Base-by-base conservation (phyloP, 2,888 invertebrate species). In the Mactromeris polynyma region DNA sequence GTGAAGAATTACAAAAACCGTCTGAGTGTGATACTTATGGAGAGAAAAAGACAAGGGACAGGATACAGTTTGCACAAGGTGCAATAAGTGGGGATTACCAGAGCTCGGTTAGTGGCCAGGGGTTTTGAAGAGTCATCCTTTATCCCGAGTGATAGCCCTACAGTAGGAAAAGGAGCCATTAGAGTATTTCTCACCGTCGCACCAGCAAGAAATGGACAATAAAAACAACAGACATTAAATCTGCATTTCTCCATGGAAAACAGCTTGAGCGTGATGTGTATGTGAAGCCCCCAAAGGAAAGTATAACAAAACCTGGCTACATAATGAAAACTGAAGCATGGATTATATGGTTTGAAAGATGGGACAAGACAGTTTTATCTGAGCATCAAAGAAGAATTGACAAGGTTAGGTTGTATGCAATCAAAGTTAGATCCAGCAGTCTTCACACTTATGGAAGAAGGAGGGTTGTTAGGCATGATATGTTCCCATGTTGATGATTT, bases 401-500 rank as follows among this genome's bases (percentile, higher is more conserved):
- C 89, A 1, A 84, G 84, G 33, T 51, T 92, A 3, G 38, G 80
- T 31, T 51, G 2, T 80, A 1, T 26, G 51, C 2, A 4, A 46
- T 38, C 2, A 11, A 73, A 36, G 14, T 0, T 73, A 0, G 36
- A 73, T 36, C 33, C 73, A 69, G 93, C 93, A 17, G 31, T 31
- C 93, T 58, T 94, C 93, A 85, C 33, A 31, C 17, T 90, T 21
- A 89, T 83, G 21, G 83, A 51, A 40, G 77, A 88, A 26, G 46
- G 38, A n/a, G 85, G 78, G 26, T 42, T 90, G 17, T 58, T 26
- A 31, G 91, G 93, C 21, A 83, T 93, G 0, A 69, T 93, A 77
- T 90, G 82, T 54, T 90, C 91, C 83, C 93, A 93, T 89, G 89
- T 93, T 36, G 92, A 93, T 86, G 91, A 93, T 87, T 93, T 85